These are phyloP conservation scores for Homarus americanus DNA, from an alignment of 1,140 invertebrate species.

Conservation along the genomic window DNA sequence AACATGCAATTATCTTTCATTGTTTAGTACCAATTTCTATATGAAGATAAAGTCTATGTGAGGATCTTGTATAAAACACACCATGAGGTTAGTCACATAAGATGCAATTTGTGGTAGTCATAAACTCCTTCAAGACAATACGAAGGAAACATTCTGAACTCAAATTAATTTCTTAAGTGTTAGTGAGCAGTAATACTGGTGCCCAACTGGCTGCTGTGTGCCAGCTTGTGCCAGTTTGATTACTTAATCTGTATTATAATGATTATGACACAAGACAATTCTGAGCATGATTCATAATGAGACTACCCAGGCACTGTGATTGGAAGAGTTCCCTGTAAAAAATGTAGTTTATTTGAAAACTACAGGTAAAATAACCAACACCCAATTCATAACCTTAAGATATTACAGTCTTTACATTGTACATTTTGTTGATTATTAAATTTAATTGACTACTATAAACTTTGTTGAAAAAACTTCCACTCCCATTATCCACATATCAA, in stretches of 20 bases:
- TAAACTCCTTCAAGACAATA: not conserved
- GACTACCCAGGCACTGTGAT: not conserved
- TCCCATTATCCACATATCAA: not conserved
- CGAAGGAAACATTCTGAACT: not conserved
- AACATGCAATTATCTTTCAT: conserved; percentile 18
- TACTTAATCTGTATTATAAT: not conserved
- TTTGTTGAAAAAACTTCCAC: not conserved
- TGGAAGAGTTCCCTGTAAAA: not conserved
- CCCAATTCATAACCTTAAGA: not conserved
- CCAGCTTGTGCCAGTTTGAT: not conserved
- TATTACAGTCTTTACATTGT: not conserved
- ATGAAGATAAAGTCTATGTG: conserved; percentile 3
- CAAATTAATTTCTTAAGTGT: not conserved
- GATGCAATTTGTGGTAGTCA: not conserved
- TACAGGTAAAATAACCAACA: not conserved
- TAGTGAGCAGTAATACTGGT: not conserved
- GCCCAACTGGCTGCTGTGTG: not conserved
- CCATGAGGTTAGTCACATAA: not conserved
- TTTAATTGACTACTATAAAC: not conserved
- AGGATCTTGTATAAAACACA: conserved; percentile 21
- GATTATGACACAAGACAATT: not conserved
- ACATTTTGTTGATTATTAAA: not conserved
- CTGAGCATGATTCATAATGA: not conserved
- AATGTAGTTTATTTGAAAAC: not conserved
- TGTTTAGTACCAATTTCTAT: conserved; percentile 4